Base-by-base conservation (phyloP, 2,797 vertebrate species). In the Varecia variegata region DNA sequence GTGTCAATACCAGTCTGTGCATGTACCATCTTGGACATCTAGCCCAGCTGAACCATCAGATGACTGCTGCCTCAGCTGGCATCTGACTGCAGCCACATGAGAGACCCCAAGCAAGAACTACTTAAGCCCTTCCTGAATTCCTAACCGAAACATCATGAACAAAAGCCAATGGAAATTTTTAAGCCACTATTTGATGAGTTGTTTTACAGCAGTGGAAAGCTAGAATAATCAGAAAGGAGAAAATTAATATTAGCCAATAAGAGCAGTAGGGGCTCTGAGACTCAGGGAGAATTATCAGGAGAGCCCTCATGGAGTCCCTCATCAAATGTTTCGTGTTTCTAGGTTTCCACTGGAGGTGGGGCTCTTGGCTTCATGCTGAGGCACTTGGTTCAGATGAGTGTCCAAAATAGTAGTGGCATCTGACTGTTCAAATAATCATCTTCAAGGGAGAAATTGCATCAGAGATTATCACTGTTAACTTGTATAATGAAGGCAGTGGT, bases 401-500 rank as follows among this genome's bases (percentile, higher is more conserved):
- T 82, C 14, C 18, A 93, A 96, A 92, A 82, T 74, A n/a, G 15
- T 89, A 38, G 54, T 82, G 68, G 84, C 45, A 77, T 77, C 10
- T 43, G 45, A 95, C 67, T 84, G 9, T 77, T 90, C n/a, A 80
- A 92, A 68, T 88, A 90, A 77, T 92, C 52, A 84, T 89, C 80
- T 95, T 89, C 43, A 62, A 25, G 32, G 50, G 50, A 85, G n/a
- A 94, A 90, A 65, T 70, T 88, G 35, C 92, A 23, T 62, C 85
- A 74, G 27, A 4, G 8, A 32, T 92, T 60, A 77, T 97, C 50
- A 85, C 25, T 45, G 45, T 54, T 90, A 80, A 81, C 60, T 74
- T 2, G 60, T 89, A 11, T 77, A 87, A 86, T 68, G 62, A 89
- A 93, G 47, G 10, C 47, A 71, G 38, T 52, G 40, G n/a, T 80